These are phyloP conservation scores for Iguana delicatissima DNA, from an alignment of 2,797 vertebrate genomes.

Conservation along the genomic window DNA sequence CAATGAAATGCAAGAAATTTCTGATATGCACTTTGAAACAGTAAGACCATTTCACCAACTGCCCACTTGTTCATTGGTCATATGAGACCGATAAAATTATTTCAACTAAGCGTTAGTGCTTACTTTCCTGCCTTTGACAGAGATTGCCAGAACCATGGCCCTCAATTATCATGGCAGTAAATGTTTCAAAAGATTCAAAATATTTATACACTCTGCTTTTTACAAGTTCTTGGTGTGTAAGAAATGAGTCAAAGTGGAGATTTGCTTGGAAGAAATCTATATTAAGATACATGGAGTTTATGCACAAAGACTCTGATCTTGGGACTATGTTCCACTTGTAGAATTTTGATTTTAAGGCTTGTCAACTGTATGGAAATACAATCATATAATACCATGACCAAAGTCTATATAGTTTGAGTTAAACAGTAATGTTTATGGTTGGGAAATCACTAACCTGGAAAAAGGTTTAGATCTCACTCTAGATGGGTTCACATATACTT, in stretches of 20 bases:
- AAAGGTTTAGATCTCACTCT: too few relatives aligned
- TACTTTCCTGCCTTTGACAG: slow-evolving; percentile 40
- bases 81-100: slow-evolving; percentile 45
- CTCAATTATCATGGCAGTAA: slow-evolving; percentile 3
- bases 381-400: background rate
- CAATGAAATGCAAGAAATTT: slow-evolving; percentile 36
- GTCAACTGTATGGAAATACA: background rate
- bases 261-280: background rate
- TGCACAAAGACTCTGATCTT: background rate
- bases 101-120: slow-evolving; percentile 31
- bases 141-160: background rate
- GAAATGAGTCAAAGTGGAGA: background rate
- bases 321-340: background rate
- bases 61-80: slow-evolving; percentile 31
- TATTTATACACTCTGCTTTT: slow-evolving; percentile 3
- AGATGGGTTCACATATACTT: too few relatives aligned
- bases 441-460: background rate
- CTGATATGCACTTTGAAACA: background rate
- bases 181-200: background rate
- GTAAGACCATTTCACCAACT: slow-evolving; percentile 37
- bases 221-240: background rate
- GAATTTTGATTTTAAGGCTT: background rate
- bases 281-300: background rate
- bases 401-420: too few relatives aligned
- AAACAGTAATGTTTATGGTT: background rate